Base-by-base conservation (phyloP, 2,888 invertebrate genomes). In the Nowickia ferox region DNA sequence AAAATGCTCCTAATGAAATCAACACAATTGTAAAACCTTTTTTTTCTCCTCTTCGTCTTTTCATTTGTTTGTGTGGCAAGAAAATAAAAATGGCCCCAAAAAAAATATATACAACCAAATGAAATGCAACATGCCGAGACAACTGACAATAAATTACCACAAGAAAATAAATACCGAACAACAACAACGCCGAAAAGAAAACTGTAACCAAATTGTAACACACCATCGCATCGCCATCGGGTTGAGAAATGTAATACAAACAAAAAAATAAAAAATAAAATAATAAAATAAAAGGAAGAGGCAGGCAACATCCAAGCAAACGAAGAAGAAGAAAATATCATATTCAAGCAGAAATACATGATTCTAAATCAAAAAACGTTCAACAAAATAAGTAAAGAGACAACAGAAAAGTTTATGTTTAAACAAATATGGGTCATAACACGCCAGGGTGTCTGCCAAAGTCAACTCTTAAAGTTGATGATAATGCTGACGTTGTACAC, bases 71-170 rank as follows among this genome's bases (percentile, higher is more conserved):
- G 38, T 51, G 51, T 75, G 51, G 61, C 17, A 75, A 46, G 8
- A 38, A 79, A 69, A 55, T 22, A 61, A 61, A 74, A 61, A 38
- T 44, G 59, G 30, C 17, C 19, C 44, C 30, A 61, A 78, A 69
- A 51, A 65, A 22, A 42, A 38, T 15, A 38, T 11, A 44, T 53
- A 75, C 69, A 69, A 63, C 68, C 66, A 48, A 75, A 71, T 78
- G 66, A 78, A 86, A 84, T 86, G 86, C 86, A 86, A 86, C 83
- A 83, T 86, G 83, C 76, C 86, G 83, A 68, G 86, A 76, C 83
- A 86, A 86, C 86, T 86, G 86, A 84, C 83, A 83, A 86, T 86
- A 86, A 86, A 86, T 86, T 80, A 84, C 75, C 69, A 80, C 74
- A 79, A 76, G 78, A 72, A 61, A 81, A 81, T 61, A 68, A 77